These are phyloP conservation scores for Albula goreensis DNA, from an alignment of 2,113 vertebrate genomes.

Conservation along the genomic window DNA sequence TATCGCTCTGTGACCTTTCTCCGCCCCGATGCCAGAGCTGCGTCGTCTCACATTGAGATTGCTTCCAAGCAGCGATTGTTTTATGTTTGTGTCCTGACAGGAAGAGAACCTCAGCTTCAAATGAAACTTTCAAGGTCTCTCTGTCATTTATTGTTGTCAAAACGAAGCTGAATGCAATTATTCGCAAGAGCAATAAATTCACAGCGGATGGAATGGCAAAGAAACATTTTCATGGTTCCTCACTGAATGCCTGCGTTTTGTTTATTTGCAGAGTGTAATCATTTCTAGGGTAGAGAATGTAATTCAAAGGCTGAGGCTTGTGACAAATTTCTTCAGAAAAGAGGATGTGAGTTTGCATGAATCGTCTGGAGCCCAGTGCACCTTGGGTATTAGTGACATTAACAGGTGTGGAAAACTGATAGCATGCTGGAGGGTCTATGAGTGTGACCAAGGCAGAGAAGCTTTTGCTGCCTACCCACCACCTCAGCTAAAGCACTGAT, in stretches of 20 bases:
- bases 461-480: neutral
- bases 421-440: neutral
- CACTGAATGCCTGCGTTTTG: constrained; percentile 49
- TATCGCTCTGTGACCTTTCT: constrained; percentile 59
- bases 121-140: constrained; percentile 75
- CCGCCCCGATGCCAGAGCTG: constrained; percentile 25
- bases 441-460: constrained; percentile 23
- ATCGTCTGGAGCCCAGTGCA: constrained; percentile 54
- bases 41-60: constrained; percentile 50
- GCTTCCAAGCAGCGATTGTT: constrained; percentile 69
- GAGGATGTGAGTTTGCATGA: constrained; percentile 16
- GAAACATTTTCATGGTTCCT: constrained; percentile 62
- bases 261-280: constrained; percentile 52
- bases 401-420: constrained; percentile 19
- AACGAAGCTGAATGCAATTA: constrained; percentile 62
- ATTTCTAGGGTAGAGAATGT: constrained; percentile 60
- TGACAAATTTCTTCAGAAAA: constrained; percentile 69
- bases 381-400: constrained; percentile 52
- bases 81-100: constrained; percentile 62
- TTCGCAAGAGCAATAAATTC: constrained; percentile 68
- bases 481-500: neutral
- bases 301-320: constrained; percentile 66
- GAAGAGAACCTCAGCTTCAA: constrained; percentile 69
- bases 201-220: constrained; percentile 62
- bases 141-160: constrained; percentile 72